Conservation (phyloP, 92 coral and sea anemone genomes). For the Pocillopora meandrina region DNA sequence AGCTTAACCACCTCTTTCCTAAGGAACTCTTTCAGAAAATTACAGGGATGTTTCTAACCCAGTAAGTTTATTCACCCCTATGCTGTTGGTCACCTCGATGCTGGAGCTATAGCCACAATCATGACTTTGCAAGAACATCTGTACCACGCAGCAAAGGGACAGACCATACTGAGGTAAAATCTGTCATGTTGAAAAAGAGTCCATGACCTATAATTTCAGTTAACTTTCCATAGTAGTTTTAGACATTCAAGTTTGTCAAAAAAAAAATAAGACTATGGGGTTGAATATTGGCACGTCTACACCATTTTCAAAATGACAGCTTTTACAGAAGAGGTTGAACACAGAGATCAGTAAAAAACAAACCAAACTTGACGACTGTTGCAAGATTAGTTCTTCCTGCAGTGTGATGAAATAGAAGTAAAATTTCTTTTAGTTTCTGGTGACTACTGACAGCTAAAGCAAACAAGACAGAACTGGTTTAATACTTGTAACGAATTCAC, state of each 20-base stretch:
- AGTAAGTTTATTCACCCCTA: too few relatives aligned
- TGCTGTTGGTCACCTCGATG: too few relatives aligned
- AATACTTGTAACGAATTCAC: neutral
- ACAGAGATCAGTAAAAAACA: slow-evolving; percentile 63
- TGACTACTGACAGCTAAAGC: slow-evolving; percentile 21
- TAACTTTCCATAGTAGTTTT: too few relatives aligned
- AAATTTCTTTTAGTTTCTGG: slow-evolving; percentile 51
- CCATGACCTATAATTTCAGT: neutral
- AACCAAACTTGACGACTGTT: slow-evolving; percentile 89
- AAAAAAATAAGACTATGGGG: neutral
- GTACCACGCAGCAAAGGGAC: neutral
- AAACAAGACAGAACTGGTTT: slow-evolving; percentile 20
- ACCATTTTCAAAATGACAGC: slow-evolving; percentile 21
- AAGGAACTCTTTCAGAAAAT: too few relatives aligned
- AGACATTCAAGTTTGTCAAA: too few relatives aligned
- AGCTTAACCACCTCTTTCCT: too few relatives aligned
- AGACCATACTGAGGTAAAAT: neutral
- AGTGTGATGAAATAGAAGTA: slow-evolving; percentile 75
- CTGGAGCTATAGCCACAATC: neutral
- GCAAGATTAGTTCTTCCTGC: slow-evolving; percentile 52
- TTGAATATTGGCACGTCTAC: neutral
- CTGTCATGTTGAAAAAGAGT: slow-evolving; percentile 2
- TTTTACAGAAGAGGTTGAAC: slow-evolving; percentile 5
- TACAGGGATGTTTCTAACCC: too few relatives aligned
- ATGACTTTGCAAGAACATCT: neutral